A percentile compares a stretch with the other conserved stretches of the same genome.
Conservation (phyloP, 2,113 vertebrate genomes). For the human region GRCh38 chr4:145040501-145041000, state of each 20-base stretch:
- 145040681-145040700: slow-evolving; percentile 16
- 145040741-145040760: slow-evolving; percentile 23
- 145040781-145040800: not conserved
- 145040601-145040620: not conserved
- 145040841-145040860: not conserved
- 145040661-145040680: not conserved
- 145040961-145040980: not conserved
- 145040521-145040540: not conserved
- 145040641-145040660: not conserved
- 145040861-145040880: not conserved
- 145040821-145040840: not conserved
- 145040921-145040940: not conserved
- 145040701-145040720: slow-evolving; percentile 34
- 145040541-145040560: not conserved
- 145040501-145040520: not conserved
- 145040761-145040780: slow-evolving; percentile 25
- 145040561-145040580: not conserved
- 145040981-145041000: not conserved
- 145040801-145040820: not conserved
- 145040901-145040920: not conserved
- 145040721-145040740: slow-evolving; percentile 1
- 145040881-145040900: not conserved
- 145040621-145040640: not conserved
- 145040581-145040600: not conserved
- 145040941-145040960: not conserved